Conservation (phyloP, 1,140 invertebrate genomes). For the Kradibia gibbosae region DNA sequence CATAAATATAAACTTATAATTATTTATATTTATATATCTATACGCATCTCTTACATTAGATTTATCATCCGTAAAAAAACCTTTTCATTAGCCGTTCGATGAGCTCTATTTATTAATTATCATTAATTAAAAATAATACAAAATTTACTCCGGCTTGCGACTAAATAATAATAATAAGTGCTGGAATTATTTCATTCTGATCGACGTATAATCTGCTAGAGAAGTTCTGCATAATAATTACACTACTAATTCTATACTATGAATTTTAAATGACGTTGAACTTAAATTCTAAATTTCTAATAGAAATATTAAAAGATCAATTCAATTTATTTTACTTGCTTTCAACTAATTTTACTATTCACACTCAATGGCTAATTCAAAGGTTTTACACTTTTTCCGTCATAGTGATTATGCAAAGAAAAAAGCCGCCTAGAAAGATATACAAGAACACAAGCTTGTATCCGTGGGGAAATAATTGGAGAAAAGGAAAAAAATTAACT, state of each 20-base stretch:
- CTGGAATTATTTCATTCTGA: no score
- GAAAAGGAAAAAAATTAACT: constrained; percentile 44
- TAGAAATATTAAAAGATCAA: background rate
- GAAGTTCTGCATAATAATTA: background rate
- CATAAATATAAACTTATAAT: background rate
- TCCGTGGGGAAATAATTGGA: constrained; percentile 20
- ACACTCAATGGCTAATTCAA: constrained; percentile 38
- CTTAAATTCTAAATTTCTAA: background rate
- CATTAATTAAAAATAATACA: background rate
- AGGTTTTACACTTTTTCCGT: constrained; percentile 42
- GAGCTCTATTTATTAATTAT: constrained; percentile 8
- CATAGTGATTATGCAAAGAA: constrained; percentile 36
- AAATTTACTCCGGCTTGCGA: background rate
- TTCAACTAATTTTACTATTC: background rate
- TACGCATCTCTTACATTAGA: constrained; percentile 42
- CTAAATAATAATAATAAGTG: background rate
- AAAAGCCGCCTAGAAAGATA: constrained; percentile 25
- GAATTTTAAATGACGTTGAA: no score
- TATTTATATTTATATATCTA: background rate
- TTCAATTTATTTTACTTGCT: background rate
- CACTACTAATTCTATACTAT: no score
- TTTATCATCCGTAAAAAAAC: constrained; percentile 44
- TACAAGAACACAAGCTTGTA: constrained; percentile 36
- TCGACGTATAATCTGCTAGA: no score
- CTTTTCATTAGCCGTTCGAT: constrained; percentile 38